Conservation (phyloP, 2,888 invertebrate genomes). For the Catocala nupta region DNA sequence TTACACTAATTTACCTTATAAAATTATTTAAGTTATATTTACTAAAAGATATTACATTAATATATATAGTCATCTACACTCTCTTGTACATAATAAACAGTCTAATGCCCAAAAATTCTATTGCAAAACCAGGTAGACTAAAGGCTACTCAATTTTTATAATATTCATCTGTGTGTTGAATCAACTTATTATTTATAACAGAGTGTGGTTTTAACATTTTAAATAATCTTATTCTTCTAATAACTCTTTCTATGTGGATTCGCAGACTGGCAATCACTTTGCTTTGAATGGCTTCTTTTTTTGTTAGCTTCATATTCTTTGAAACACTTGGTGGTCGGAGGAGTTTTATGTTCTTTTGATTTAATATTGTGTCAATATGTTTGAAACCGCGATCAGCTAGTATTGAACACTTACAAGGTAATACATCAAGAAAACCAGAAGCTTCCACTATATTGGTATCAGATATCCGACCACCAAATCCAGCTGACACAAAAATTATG, state of each 20-base stretch:
- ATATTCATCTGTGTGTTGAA: background rate
- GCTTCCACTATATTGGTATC: too few relatives aligned
- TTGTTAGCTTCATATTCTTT: conserved; percentile 4
- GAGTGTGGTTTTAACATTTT: conserved; percentile 2
- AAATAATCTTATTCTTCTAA: conserved; percentile 3
- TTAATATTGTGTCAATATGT: conserved; percentile 1
- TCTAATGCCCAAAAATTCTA: too few relatives aligned
- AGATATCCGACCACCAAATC: too few relatives aligned
- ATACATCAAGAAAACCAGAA: too few relatives aligned
- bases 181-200: background rate
- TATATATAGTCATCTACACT: too few relatives aligned
- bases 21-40: too few relatives aligned
- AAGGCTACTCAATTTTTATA: background rate
- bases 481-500: too few relatives aligned
- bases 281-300: conserved; percentile 3
- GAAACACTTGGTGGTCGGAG: conserved; percentile 4
- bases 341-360: background rate
- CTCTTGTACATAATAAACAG: too few relatives aligned
- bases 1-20: too few relatives aligned
- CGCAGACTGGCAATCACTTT: conserved; percentile 7
- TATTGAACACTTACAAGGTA: background rate
- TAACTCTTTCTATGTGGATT: conserved; percentile 7
- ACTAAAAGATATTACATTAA: too few relatives aligned
- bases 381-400: conserved; percentile 7
- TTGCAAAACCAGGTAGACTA: too few relatives aligned